A percentile compares a stretch with the other conserved stretches of the same genome.
Conservation (phyloP, 2,888 invertebrate species). For the Cylindroiulus punctatus region DNA sequence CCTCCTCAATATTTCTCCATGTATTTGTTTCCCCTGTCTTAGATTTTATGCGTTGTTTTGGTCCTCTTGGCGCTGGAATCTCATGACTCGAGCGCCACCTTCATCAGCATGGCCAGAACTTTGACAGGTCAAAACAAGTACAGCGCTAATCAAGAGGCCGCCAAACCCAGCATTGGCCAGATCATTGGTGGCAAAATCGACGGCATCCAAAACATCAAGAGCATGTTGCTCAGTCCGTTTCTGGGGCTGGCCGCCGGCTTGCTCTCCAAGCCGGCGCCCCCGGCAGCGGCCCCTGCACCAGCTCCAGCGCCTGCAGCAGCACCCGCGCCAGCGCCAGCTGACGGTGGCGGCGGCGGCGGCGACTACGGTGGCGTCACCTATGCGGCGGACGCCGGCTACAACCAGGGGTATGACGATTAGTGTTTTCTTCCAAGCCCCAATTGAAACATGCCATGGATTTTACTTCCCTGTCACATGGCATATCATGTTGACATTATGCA, state of each 20-base stretch:
- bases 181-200: conserved; percentile 35
- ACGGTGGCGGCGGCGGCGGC: background rate
- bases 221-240: conserved; percentile 30
- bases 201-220: conserved; percentile 48
- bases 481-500: no score
- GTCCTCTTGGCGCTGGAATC: background rate
- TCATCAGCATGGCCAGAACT: background rate
- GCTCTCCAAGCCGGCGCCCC: background rate
- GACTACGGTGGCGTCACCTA: conserved; percentile 41
- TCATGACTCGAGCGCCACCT: background rate
- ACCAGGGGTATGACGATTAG: background rate
- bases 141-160: background rate
- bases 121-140: background rate
- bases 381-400: background rate
- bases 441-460: no score
- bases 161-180: background rate
- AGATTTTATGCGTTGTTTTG: background rate
- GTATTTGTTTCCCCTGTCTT: background rate
- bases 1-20: no score
- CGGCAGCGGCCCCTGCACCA: background rate
- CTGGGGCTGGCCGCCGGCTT: background rate
- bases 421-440: no score
- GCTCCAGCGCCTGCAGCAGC: background rate
- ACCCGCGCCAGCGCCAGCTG: background rate
- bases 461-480: no score